Percentiles rank a stretch among this genome's conserved stretches.
These are phyloP conservation scores for Ischnura elegans DNA, from an alignment of 2,888 invertebrate species.

Conservation along the genomic window DNA sequence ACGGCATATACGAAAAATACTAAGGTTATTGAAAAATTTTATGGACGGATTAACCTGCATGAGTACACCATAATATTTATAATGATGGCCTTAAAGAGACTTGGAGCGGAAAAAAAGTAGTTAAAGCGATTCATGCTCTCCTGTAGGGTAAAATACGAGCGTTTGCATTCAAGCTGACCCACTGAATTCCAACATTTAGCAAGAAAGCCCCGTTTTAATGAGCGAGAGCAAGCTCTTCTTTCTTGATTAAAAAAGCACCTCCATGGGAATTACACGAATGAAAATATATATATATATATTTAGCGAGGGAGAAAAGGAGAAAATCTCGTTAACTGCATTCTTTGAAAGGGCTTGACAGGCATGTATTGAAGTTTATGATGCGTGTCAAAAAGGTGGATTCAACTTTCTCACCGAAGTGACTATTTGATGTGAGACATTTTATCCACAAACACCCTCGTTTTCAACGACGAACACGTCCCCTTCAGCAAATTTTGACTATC, in stretches of 20 bases:
- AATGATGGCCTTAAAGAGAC: no score
- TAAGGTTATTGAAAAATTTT: no score
- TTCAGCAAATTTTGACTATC: not conserved
- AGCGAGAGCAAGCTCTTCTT: not conserved
- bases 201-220: not conserved
- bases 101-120: no score
- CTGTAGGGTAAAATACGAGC: not conserved
- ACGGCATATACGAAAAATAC: no score
- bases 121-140: no score
- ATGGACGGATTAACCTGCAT: no score
- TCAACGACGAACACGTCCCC: not conserved
- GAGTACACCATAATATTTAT: no score
- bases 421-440: not conserved
- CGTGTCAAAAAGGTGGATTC: not conserved
- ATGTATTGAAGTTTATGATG: not conserved
- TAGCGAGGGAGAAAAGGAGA: not conserved
- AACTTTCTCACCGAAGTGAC: not conserved
- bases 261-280: not conserved
- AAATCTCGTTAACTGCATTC: not conserved
- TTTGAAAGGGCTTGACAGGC: not conserved
- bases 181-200: not conserved
- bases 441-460: no score
- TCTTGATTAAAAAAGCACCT: no score
- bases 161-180: not conserved
- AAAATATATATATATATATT: constrained; percentile 9